Conservation (phyloP, 2,113 vertebrate species). For the Barnardius zonarius region DNA sequence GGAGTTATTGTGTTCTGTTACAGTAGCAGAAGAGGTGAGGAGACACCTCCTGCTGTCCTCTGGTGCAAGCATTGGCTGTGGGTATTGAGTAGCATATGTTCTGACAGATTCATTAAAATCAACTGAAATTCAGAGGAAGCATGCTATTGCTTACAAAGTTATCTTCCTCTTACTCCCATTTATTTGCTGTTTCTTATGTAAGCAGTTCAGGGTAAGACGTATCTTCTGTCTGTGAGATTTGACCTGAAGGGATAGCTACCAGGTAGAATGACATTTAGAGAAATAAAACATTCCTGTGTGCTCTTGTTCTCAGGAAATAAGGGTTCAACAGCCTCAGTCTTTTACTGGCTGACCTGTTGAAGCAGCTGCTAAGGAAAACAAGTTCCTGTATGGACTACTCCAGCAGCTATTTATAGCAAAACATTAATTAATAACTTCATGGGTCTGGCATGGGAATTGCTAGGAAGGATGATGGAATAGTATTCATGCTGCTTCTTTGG, state of each 20-base stretch:
- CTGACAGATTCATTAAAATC: not conserved
- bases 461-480: not conserved
- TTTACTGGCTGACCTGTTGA: not conserved
- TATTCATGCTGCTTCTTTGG: not conserved
- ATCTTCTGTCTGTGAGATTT: not conserved
- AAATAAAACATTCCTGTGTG: not conserved
- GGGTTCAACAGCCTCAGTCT: not conserved
- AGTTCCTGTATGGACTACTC: not conserved
- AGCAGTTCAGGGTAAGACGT: not conserved
- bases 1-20: not conserved
- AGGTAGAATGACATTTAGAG: not conserved
- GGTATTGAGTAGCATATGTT: not conserved
- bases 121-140: not conserved
- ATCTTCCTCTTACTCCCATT: not conserved
- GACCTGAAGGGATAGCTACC: not conserved
- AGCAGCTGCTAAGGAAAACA: not conserved
- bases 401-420: constrained; percentile 11
- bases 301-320: not conserved
- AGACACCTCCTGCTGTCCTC: not conserved
- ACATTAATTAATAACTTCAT: not conserved
- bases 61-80: not conserved
- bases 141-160: not conserved
- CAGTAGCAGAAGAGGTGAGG: not conserved
- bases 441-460: not conserved
- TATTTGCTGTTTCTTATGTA: not conserved